phyloP scores from a whole-genome alignment of 2,113 vertebrate species.

The Mus pahari region DNA sequence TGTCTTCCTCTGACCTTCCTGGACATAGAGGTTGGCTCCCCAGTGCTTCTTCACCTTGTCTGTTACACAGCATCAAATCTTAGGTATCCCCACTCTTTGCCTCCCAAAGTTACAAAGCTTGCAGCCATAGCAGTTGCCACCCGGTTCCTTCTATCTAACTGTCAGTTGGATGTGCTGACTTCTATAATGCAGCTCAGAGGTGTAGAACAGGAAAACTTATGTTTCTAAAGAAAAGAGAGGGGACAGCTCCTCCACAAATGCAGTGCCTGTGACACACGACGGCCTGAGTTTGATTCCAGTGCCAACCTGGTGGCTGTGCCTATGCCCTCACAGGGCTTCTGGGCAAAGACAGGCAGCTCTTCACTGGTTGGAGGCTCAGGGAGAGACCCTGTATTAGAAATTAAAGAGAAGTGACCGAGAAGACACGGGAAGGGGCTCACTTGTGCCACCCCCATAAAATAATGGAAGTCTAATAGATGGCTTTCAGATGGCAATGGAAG shows the following conservation, averaged over 20 bases:
- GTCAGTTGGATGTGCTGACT: neutral
- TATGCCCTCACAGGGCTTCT: neutral
- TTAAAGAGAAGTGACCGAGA: neutral
- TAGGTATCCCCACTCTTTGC: neutral
- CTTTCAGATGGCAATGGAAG: neutral
- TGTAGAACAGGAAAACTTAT: neutral
- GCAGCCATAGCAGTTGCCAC: neutral
- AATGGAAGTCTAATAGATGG: neutral
- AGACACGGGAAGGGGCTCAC: neutral
- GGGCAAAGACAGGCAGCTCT: neutral
- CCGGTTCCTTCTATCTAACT: neutral
- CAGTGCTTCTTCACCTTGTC: accelerated
- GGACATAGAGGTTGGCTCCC: neutral
- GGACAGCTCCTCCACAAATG: no score
- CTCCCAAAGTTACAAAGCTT: neutral
- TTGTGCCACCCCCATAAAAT: neutral
- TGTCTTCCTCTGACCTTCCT: accelerated
- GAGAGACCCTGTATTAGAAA: neutral
- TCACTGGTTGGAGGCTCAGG: neutral
- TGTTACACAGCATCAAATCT: neutral
- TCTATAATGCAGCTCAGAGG: neutral
- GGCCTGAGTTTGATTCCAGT: no score
- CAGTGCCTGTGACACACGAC: no score
- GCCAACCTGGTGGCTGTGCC: neutral
- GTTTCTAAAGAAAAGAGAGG: neutral